phyloP scores from a whole-genome alignment of 2,797 vertebrate genomes.

The Heterohyrax brucei region DNA sequence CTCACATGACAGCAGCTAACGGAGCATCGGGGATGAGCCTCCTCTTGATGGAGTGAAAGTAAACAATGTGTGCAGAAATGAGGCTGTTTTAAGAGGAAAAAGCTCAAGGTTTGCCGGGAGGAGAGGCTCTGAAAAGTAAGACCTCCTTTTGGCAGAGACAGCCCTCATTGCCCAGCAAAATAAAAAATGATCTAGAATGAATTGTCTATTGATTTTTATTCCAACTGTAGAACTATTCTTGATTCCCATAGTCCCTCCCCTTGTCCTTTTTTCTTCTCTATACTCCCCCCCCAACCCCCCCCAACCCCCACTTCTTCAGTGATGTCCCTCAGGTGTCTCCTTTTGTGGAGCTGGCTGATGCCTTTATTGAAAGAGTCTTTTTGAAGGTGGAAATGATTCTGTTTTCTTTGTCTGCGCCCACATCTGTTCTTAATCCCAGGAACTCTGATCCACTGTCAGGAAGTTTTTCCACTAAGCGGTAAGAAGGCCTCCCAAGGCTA shows the following conservation, averaged over 20 bases:
- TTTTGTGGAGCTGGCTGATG: background rate
- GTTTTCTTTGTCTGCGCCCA: background rate
- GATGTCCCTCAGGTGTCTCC: background rate
- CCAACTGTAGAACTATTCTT: background rate
- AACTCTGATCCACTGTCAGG: constrained; percentile 1
- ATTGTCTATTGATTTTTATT: background rate
- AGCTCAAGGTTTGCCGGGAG: background rate
- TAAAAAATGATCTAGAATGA: background rate
- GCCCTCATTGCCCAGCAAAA: background rate
- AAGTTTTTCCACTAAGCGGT: constrained; percentile 56
- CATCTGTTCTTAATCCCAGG: constrained; percentile 72
- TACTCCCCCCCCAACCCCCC: too few relatives aligned
- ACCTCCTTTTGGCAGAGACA: background rate
- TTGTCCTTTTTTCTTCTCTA: background rate
- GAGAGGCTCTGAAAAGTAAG: background rate
- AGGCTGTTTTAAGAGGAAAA: background rate
- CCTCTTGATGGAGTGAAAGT: background rate
- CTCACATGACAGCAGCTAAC: background rate
- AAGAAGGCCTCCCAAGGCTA: constrained; percentile 2
- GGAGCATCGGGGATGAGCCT: background rate
- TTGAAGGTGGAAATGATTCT: background rate
- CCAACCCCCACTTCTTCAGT: background rate
- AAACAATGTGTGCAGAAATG: background rate
- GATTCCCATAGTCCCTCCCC: background rate
- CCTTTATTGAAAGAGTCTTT: background rate